These are phyloP conservation scores for Anadara kagoshimensis DNA, from an alignment of 1,140 invertebrate genomes.

Conservation along the genomic window DNA sequence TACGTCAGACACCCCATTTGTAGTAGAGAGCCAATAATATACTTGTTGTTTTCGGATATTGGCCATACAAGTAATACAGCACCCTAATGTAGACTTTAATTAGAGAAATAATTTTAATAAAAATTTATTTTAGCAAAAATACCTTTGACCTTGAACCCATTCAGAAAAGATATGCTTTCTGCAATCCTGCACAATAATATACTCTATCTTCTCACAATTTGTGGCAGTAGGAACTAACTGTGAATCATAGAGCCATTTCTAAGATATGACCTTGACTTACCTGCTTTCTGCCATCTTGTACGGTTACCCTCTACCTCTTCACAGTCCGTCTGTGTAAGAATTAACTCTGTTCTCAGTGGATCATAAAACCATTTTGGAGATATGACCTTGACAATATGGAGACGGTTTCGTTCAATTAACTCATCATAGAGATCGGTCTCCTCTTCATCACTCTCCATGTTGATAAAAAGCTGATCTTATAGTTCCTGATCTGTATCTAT, in stretches of 20 bases:
- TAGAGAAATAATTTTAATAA: too few species aligned
- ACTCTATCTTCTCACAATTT: too few species aligned
- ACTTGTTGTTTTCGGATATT: too few species aligned
- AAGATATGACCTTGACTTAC: background rate
- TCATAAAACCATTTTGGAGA: conserved; percentile 7
- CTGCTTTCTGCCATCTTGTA: conserved; percentile 10
- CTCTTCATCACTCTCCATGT: background rate
- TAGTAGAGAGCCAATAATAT: too few species aligned
- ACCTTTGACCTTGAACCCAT: too few species aligned
- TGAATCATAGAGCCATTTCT: background rate
- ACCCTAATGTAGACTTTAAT: too few species aligned
- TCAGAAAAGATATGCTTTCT: too few species aligned
- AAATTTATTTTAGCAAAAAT: too few species aligned
- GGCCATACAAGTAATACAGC: too few species aligned
- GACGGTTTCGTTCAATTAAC: conserved; percentile 4
- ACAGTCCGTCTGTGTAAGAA: background rate
- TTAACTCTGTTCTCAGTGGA: background rate
- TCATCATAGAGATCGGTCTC: conserved; percentile 12
- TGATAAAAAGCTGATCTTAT: background rate
- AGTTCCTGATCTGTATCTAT: too few species aligned
- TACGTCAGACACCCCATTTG: too few species aligned
- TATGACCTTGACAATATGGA: conserved; percentile 13
- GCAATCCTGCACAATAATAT: too few species aligned
- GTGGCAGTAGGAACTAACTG: background rate
- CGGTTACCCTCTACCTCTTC: background rate